A percentile compares a stretch with the other conserved stretches of the same genome.
Conservation (phyloP, 2,888 invertebrate genomes). For the Epistrophe grossulariae region DNA sequence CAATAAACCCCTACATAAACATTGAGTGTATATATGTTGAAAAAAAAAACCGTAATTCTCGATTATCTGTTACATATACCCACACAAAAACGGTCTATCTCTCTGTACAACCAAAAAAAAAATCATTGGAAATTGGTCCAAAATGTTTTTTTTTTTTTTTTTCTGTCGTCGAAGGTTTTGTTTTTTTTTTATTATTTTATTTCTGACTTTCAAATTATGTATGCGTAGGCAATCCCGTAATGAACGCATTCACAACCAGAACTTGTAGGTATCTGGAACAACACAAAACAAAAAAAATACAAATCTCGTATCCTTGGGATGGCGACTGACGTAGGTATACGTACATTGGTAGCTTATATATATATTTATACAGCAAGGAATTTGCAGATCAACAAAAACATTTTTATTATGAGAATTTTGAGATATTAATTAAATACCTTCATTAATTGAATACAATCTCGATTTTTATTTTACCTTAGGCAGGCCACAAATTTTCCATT, state of each 20-base stretch:
- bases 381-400: constrained; percentile 21
- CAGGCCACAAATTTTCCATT: constrained; percentile 71
- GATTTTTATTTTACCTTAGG: constrained; percentile 66
- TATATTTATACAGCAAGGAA: neutral
- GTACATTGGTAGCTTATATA: neutral
- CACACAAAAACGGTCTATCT: constrained; percentile 50
- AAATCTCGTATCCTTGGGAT: constrained; percentile 64
- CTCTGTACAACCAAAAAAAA: constrained; percentile 14
- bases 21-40: neutral
- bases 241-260: constrained; percentile 63
- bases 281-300: neutral
- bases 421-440: constrained; percentile 72
- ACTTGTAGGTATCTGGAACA: constrained; percentile 70
- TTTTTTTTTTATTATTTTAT: no score
- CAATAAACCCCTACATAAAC: constrained; percentile 57
- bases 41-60: constrained; percentile 61
- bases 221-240: constrained; percentile 73
- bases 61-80: constrained; percentile 68
- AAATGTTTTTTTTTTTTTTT: constrained; percentile 37
- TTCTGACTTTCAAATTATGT: constrained; percentile 71
- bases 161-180: constrained; percentile 7
- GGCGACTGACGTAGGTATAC: neutral
- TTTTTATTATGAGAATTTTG: constrained; percentile 53
- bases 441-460: constrained; percentile 75
- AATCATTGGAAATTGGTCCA: constrained; percentile 49